Evolutionary conservation across 2,113 vertebrate genomes (phyloP).

Genomic region (Pedetes capensis): DNA sequence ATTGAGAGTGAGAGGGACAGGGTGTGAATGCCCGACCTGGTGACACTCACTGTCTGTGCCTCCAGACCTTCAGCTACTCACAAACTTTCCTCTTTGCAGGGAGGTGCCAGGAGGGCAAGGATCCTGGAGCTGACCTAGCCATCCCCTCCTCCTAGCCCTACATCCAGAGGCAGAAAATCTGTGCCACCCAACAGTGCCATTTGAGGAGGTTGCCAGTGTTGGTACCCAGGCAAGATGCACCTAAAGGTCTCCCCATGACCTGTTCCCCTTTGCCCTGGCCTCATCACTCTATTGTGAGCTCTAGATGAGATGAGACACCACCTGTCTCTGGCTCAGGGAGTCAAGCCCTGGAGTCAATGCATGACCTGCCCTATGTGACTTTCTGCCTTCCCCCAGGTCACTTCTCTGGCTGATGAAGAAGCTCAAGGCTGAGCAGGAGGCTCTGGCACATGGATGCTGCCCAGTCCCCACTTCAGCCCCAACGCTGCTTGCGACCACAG

Average conservation of each 20-base stretch:
- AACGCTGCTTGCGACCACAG: not conserved
- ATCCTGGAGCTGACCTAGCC: no score
- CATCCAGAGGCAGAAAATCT: not conserved
- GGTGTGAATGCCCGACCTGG: no score
- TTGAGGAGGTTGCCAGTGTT: not conserved
- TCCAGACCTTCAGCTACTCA: not conserved
- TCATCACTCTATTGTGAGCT: not conserved
- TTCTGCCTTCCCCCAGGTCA: not conserved
- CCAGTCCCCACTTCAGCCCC: not conserved
- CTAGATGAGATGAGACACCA: not conserved
- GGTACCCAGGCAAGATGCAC: not conserved
- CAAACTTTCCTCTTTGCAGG: not conserved
- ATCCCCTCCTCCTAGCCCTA: not conserved
- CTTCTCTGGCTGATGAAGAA: not conserved
- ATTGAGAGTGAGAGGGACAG: rapidly evolving
- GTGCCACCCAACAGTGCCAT: not conserved
- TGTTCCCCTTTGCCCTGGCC: not conserved
- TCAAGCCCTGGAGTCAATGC: not conserved
- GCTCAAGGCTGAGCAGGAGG: not conserved
- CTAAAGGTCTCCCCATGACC: rapidly evolving
- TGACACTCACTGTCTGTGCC: not conserved
- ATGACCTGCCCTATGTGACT: not conserved
- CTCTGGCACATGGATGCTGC: no score
- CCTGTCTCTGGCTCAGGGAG: not conserved
- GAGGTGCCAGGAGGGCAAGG: not conserved